Evolutionary conservation across 2,888 invertebrate genomes (phyloP).

Genomic region (Leistus spinibarbis): DNA sequence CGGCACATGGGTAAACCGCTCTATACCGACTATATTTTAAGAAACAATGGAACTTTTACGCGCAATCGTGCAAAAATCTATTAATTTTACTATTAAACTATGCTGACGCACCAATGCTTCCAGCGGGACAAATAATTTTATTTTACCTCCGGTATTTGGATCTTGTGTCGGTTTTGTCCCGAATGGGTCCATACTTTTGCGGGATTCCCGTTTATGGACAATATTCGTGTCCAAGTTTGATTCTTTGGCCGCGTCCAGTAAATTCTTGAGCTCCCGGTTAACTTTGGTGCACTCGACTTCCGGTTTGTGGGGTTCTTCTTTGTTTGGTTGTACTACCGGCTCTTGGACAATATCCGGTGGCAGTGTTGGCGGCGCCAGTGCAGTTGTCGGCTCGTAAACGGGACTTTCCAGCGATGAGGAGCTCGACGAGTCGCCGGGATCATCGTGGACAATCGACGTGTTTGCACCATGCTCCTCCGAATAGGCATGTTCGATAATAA

Average conservation of each 20-base stretch:
- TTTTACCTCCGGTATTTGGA: slow-evolving; percentile 42
- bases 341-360: not conserved
- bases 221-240: slow-evolving; percentile 66
- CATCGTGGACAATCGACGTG: not conserved
- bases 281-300: slow-evolving; percentile 40
- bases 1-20: no score
- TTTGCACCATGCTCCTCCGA: slow-evolving; percentile 21
- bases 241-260: slow-evolving; percentile 71
- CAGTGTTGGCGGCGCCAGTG: not conserved
- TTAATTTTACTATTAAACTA: slow-evolving; percentile 57
- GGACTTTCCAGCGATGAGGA: slow-evolving; percentile 8
- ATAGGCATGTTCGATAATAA: slow-evolving; percentile 30
- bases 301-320: not conserved
- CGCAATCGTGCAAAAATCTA: slow-evolving; percentile 40
- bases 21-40: no score
- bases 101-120: slow-evolving; percentile 68
- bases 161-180: slow-evolving; percentile 1
- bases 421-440: slow-evolving; percentile 4
- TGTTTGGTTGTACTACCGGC: not conserved
- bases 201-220: slow-evolving; percentile 53
- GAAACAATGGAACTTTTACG: no score
- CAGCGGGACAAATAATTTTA: slow-evolving; percentile 68
- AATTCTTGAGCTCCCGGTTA: slow-evolving; percentile 63
- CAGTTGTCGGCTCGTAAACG: slow-evolving; percentile 3
- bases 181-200: slow-evolving; percentile 55